Evolutionary conservation across 2,888 invertebrate species (phyloP).

Genomic region (Ashinkailepas kermadecensis): DNA sequence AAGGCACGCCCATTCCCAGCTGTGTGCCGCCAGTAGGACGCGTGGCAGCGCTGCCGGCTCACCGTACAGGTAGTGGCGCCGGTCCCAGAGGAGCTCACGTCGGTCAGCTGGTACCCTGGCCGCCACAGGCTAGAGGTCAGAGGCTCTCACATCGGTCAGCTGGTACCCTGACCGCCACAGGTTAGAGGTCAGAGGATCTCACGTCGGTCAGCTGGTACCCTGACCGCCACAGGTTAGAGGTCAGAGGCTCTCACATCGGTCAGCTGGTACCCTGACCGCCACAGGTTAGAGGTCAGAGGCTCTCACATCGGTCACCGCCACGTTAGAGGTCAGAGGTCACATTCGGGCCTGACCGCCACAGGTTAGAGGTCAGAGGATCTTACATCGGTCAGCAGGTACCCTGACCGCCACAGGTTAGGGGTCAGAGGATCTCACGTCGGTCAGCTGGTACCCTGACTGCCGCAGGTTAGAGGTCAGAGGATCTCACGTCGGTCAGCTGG

Average conservation of each 20-base stretch:
- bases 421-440: slow-evolving; percentile 39
- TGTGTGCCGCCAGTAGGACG: slow-evolving; percentile 69
- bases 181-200: neutral
- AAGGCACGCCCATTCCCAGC: slow-evolving; percentile 84
- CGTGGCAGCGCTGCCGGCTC: slow-evolving; percentile 78
- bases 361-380: neutral
- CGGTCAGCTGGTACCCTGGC: slow-evolving; percentile 58
- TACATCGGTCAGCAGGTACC: slow-evolving; percentile 55
- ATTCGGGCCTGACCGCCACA: slow-evolving; percentile 43
- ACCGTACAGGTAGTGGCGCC: slow-evolving; percentile 77
- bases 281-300: neutral
- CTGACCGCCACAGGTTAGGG: slow-evolving; percentile 40
- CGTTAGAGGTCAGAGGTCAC: too few relatives aligned
- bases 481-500: slow-evolving; percentile 60
- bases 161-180: slow-evolving; percentile 49
- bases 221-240: slow-evolving; percentile 36
- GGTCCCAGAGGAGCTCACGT: slow-evolving; percentile 77
- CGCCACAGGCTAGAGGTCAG: slow-evolving; percentile 8
- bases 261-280: slow-evolving; percentile 53
- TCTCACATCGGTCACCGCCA: slow-evolving; percentile 52
- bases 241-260: slow-evolving; percentile 43
- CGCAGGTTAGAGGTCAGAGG: too few relatives aligned
- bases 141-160: slow-evolving; percentile 48
- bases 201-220: slow-evolving; percentile 56
- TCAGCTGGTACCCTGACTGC: slow-evolving; percentile 61